Evolutionary conservation across 1,140 invertebrate genomes (phyloP).

Genomic region (Drosophila truncata): DNA sequence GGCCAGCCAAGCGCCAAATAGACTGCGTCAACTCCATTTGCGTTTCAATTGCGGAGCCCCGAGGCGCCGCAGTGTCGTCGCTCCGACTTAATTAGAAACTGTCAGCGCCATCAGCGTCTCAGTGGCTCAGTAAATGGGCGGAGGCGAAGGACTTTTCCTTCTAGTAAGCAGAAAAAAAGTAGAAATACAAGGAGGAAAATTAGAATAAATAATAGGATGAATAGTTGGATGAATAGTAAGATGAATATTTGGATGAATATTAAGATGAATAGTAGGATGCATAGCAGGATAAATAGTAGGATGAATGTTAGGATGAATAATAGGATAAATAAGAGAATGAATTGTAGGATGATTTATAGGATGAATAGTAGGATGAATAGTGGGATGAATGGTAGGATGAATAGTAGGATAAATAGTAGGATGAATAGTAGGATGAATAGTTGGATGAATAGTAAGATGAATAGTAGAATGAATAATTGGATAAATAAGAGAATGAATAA

Average conservation of each 20-base stretch:
- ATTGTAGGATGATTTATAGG: background rate
- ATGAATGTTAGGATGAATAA: too few relatives aligned
- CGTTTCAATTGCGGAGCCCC: conserved; percentile 37
- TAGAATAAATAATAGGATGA: background rate
- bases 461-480: background rate
- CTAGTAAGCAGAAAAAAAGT: background rate
- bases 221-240: background rate
- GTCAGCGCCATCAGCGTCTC: conserved; percentile 30
- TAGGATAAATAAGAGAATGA: background rate
- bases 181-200: background rate
- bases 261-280: background rate
- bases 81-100: conserved; percentile 59
- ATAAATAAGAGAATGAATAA: background rate
- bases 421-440: too few relatives aligned
- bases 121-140: background rate
- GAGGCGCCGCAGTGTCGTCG: conserved; percentile 41
- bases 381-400: background rate
- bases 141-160: too few relatives aligned
- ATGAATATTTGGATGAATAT: background rate
- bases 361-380: background rate
- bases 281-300: background rate
- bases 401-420: background rate
- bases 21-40: conserved; percentile 68
- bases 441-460: too few relatives aligned
- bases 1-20: conserved; percentile 75